A percentile compares a stretch with the other conserved stretches of the same genome.
phyloP scores from a whole-genome alignment of 2,888 invertebrate species.

The Conops quadrifasciatus region DNA sequence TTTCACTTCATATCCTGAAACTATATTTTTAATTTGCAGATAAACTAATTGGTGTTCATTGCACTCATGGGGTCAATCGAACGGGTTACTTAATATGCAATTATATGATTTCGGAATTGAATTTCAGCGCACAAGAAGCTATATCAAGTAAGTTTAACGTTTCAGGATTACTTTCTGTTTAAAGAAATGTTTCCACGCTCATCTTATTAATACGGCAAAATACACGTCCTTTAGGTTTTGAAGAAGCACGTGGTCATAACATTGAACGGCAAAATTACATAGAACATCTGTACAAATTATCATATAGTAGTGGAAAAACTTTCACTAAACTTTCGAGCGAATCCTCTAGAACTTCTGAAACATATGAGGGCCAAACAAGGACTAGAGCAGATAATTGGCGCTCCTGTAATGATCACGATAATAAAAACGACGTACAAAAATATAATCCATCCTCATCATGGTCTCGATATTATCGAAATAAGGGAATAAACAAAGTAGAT shows the following conservation, averaged over 20 bases:
- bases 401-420: neutral
- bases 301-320: too few species aligned
- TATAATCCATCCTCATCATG: too few species aligned
- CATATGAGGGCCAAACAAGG: too few species aligned
- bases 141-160: constrained; percentile 67
- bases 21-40: constrained; percentile 67
- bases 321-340: too few species aligned
- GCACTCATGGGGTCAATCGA: constrained; percentile 83
- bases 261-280: constrained; percentile 72
- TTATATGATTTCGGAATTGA: constrained; percentile 74
- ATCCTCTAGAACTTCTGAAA: too few species aligned
- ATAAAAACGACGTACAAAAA: neutral
- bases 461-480: too few species aligned
- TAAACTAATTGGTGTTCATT: constrained; percentile 79
- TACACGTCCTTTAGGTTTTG: constrained; percentile 68
- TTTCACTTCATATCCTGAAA: neutral
- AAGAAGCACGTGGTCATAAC: constrained; percentile 72
- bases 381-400: too few species aligned
- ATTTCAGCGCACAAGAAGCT: constrained; percentile 68
- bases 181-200: neutral
- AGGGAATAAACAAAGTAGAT: too few species aligned
- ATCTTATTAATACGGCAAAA: neutral
- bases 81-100: constrained; percentile 82
- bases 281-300: constrained; percentile 39
- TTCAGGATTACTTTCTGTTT: neutral